Conservation (phyloP, 1,140 invertebrate genomes). For the Calosoma granatense region DNA sequence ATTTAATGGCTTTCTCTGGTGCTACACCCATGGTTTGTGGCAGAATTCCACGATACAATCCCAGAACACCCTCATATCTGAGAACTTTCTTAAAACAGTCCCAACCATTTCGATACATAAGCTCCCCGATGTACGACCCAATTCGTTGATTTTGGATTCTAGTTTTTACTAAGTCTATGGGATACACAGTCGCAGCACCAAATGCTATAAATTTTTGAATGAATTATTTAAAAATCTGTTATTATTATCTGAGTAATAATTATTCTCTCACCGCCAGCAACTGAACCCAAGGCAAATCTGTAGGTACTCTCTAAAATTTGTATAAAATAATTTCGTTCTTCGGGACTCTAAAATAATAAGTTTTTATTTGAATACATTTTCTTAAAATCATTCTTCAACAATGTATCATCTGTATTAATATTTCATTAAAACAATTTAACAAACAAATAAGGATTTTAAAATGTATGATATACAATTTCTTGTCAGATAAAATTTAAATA, state of each 20-base stretch:
- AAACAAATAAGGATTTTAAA: too few relatives aligned
- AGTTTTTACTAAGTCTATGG: conserved; percentile 95
- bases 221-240: neutral
- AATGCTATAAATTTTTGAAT: conserved; percentile 44
- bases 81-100: conserved; percentile 83
- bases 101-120: conserved; percentile 90
- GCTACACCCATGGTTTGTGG: conserved; percentile 95
- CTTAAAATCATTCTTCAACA: too few relatives aligned
- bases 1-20: conserved; percentile 95
- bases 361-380: too few relatives aligned
- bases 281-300: conserved; percentile 80
- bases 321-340: conserved; percentile 68
- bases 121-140: conserved; percentile 81
- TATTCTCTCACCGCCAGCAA: conserved; percentile 72
- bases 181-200: conserved; percentile 93
- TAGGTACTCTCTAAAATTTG: conserved; percentile 81
- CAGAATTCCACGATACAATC: conserved; percentile 83
- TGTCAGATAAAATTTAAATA: neutral
- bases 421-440: too few relatives aligned
- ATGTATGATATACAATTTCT: too few relatives aligned
- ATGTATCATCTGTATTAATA: too few relatives aligned
- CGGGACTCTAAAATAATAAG: conserved; percentile 54
- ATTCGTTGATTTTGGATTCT: conserved; percentile 94
- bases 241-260: conserved; percentile 2
- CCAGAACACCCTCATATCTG: conserved; percentile 82